phyloP scores from a whole-genome alignment of 2,797 vertebrate genomes.

The Syngnathus acus region DNA sequence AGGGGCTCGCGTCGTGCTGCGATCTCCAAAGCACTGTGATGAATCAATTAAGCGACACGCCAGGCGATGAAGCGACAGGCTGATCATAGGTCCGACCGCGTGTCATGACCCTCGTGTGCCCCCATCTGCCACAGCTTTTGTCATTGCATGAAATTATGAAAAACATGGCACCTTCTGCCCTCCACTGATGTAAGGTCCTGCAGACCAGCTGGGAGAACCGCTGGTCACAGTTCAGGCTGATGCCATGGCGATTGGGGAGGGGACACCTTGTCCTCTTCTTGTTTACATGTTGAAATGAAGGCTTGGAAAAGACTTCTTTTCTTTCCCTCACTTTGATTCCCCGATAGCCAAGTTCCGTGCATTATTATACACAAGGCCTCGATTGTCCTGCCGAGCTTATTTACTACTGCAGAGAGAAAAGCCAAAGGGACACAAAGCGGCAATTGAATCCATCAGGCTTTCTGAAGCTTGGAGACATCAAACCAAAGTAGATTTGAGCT shows the following conservation, averaged over 20 bases:
- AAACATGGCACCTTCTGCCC: slow-evolving; percentile 28
- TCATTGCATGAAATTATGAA: slow-evolving; percentile 22
- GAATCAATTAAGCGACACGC: slow-evolving; percentile 60
- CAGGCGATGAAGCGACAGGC: slow-evolving; percentile 43
- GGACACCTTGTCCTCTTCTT: not conserved
- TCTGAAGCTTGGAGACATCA: slow-evolving; percentile 11
- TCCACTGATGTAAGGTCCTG: slow-evolving; percentile 42
- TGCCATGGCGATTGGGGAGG: not conserved
- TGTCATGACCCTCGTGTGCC: slow-evolving; percentile 40
- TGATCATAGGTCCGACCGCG: slow-evolving; percentile 43
- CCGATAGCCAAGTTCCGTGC: not conserved
- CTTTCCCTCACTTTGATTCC: slow-evolving; percentile 35
- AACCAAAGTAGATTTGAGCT: slow-evolving; percentile 15
- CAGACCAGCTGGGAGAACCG: slow-evolving; percentile 41
- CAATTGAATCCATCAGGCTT: slow-evolving; percentile 39
- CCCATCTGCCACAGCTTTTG: slow-evolving; percentile 27
- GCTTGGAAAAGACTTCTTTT: slow-evolving; percentile 14
- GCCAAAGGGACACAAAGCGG: slow-evolving; percentile 31
- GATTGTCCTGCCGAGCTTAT: slow-evolving; percentile 45
- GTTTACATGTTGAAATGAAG: slow-evolving; percentile 13
- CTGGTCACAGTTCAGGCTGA: slow-evolving; percentile 44
- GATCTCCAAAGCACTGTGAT: slow-evolving; percentile 56
- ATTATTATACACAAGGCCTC: not conserved
- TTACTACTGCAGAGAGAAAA: slow-evolving; percentile 38
- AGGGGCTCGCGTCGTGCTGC: slow-evolving; percentile 43